These are phyloP conservation scores for Epinotia brunnichana DNA, from an alignment of 2,888 invertebrate genomes.

Conservation along the genomic window DNA sequence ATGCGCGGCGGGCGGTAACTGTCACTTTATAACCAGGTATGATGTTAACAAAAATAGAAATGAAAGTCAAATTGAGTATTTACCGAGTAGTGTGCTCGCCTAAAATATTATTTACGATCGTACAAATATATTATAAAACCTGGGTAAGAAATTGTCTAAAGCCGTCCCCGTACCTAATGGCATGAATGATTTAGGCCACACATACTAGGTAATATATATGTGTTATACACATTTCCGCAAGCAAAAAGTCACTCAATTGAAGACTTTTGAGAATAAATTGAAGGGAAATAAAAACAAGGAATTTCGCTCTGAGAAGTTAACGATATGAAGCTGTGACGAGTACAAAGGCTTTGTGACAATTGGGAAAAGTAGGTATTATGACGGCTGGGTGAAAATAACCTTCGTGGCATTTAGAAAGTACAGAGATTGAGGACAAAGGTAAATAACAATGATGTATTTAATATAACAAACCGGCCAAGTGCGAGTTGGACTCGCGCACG, in stretches of 20 bases:
- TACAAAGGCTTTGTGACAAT: constrained; percentile 4
- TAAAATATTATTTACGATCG: no score
- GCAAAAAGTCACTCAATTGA: constrained; percentile 16
- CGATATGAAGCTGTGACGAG: neutral
- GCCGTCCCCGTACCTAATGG: neutral
- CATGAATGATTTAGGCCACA: neutral
- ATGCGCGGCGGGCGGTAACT: no score
- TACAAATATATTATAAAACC: no score
- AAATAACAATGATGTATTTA: no score
- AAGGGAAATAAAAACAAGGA: constrained; percentile 29
- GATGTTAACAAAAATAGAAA: no score
- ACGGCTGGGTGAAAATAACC: neutral
- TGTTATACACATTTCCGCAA: neutral
- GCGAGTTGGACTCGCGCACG: no score
- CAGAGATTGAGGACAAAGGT: neutral
- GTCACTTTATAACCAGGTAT: no score
- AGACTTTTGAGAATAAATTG: constrained; percentile 29
- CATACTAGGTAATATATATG: neutral
- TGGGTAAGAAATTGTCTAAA: no score
- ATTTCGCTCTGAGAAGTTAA: constrained; percentile 9
- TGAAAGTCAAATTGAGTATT: no score
- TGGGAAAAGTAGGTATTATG: neutral
- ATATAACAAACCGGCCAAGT: no score
- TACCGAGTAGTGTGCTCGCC: no score
- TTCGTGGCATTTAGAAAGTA: neutral